phyloP scores from a whole-genome alignment of 2,888 invertebrate genomes.

The Bibio marci region DNA sequence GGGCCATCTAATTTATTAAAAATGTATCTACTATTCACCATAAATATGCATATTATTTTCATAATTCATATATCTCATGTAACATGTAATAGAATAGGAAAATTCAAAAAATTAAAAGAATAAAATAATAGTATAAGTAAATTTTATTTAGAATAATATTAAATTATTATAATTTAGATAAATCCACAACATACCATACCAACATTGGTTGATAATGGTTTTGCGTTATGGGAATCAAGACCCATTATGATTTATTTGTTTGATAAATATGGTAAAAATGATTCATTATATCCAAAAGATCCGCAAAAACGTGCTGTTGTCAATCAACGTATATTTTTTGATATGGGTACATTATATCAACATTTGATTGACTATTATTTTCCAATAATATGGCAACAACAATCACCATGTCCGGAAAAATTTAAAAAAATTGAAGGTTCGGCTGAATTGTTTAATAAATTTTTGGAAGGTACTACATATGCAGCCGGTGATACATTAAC shows the following conservation, averaged over 20 bases:
- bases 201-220: slow-evolving; percentile 66
- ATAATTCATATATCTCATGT: too few relatives aligned
- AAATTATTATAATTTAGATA: too few relatives aligned
- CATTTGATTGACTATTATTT: slow-evolving; percentile 53
- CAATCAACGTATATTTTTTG: slow-evolving; percentile 66
- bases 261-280: slow-evolving; percentile 64
- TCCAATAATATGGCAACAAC: slow-evolving; percentile 42
- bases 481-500: slow-evolving; percentile 49
- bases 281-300: slow-evolving; percentile 56
- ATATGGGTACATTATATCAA: slow-evolving; percentile 55
- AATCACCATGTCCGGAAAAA: slow-evolving; percentile 47
- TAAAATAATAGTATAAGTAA: too few relatives aligned
- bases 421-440: slow-evolving; percentile 44
- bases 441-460: slow-evolving; percentile 41
- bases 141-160: too few relatives aligned
- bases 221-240: slow-evolving; percentile 68
- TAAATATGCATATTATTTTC: too few relatives aligned
- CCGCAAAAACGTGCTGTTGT: slow-evolving; percentile 57
- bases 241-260: slow-evolving; percentile 66
- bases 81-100: too few relatives aligned
- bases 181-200: slow-evolving; percentile 78
- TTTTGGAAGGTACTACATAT: slow-evolving; percentile 45
- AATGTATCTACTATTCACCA: too few relatives aligned
- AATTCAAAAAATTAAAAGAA: too few relatives aligned
- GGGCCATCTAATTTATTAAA: too few relatives aligned